These are phyloP conservation scores for Atrichornis clamosus DNA, from an alignment of 2,113 vertebrate genomes.

Conservation along the genomic window DNA sequence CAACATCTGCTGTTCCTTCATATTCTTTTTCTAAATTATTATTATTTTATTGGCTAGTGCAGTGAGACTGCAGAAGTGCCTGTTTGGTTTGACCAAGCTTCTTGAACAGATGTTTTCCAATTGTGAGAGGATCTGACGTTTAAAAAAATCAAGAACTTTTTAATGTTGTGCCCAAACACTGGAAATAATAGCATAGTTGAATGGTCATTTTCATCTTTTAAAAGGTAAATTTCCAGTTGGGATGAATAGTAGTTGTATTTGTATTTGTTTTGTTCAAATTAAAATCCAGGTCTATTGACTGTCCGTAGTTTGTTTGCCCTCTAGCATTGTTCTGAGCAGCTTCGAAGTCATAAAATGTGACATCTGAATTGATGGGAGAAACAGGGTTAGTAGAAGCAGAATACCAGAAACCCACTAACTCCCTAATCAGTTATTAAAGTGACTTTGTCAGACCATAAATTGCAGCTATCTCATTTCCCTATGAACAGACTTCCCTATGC, in stretches of 20 bases:
- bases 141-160: conserved; percentile 59
- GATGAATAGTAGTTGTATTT: background rate
- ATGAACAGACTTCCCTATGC: background rate
- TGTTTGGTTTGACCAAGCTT: conserved; percentile 35
- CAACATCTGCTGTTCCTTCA: background rate
- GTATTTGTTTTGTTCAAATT: conserved; percentile 9
- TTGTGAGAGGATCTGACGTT: conserved; percentile 61
- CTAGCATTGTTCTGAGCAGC: background rate
- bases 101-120: conserved; percentile 56
- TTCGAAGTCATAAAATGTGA: background rate
- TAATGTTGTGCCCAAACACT: conserved; percentile 45
- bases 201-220: conserved; percentile 3
- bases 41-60: background rate
- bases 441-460: conserved; percentile 6
- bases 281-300: background rate
- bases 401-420: background rate
- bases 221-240: conserved; percentile 29
- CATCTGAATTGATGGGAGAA: background rate
- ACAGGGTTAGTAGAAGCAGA: background rate
- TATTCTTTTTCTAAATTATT: background rate
- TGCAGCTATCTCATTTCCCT: background rate
- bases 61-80: background rate
- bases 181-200: conserved; percentile 9
- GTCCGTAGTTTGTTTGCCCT: background rate
- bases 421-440: background rate